Evolutionary conservation across 1,140 invertebrate species (phyloP).

Genomic region (Leptinotarsa undecemlineata): DNA sequence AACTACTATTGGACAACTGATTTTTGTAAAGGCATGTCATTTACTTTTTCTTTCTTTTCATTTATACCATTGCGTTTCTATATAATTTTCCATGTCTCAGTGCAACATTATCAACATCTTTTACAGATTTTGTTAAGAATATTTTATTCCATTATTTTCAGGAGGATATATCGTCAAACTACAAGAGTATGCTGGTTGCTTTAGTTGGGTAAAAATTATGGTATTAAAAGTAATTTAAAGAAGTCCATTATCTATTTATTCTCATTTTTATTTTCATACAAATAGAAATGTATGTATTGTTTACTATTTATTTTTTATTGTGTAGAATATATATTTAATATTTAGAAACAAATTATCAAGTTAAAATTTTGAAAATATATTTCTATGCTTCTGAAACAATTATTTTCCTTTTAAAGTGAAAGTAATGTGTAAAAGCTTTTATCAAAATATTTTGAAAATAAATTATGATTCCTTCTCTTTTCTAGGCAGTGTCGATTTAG

Average conservation of each 20-base stretch:
- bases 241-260: background rate
- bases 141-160: background rate
- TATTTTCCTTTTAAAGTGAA: no score
- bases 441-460: no score
- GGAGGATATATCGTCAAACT: conserved; percentile 3
- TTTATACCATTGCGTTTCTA: background rate
- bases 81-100: background rate
- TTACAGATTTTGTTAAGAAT: background rate
- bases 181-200: conserved; percentile 1
- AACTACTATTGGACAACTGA: background rate
- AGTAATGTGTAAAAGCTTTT: no score
- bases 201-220: conserved; percentile 5
- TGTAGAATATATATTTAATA: no score
- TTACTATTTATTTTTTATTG: no score
- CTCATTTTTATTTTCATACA: no score
- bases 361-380: no score
- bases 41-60: background rate
- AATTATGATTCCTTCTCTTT: no score
- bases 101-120: background rate
- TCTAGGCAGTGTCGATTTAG: no score
- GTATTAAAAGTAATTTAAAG: background rate
- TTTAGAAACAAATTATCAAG: no score
- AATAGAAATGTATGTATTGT: no score
- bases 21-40: background rate
- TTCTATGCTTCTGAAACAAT: no score